These are phyloP conservation scores for Scaptodrosophila lebanonensis DNA, from an alignment of 1,140 invertebrate species.

Conservation along the genomic window DNA sequence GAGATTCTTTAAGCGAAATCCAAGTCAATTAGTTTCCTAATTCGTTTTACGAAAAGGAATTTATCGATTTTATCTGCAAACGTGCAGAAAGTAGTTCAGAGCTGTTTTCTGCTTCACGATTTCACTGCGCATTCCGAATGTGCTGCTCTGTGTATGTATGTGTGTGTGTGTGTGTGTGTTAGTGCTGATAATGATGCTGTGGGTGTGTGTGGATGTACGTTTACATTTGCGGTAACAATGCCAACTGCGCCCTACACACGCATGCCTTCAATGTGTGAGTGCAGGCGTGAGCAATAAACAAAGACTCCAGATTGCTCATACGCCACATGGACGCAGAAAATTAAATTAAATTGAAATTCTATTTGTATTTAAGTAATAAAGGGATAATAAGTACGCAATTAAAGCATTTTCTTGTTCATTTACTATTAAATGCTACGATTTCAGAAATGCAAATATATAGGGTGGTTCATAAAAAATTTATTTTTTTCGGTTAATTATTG, in stretches of 20 bases:
- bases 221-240: constrained; percentile 28
- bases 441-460: too few species aligned
- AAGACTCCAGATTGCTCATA: constrained; percentile 66
- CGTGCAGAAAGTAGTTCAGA: constrained; percentile 74
- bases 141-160: neutral
- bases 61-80: constrained; percentile 74
- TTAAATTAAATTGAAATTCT: constrained; percentile 62
- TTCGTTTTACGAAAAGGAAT: constrained; percentile 74
- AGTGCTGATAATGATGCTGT: constrained; percentile 65
- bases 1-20: constrained; percentile 74
- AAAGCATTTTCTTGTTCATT: too few species aligned
- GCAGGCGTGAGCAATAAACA: constrained; percentile 52
- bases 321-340: constrained; percentile 39
- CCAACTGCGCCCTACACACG: constrained; percentile 41
- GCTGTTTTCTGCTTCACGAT: constrained; percentile 43
- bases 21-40: constrained; percentile 75
- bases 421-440: too few species aligned
- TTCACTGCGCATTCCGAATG: constrained; percentile 1
- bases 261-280: constrained; percentile 30
- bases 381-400: too few species aligned
- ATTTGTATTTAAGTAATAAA: too few species aligned
- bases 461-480: too few species aligned
- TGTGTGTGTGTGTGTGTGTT: constrained; percentile 18
- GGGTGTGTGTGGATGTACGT: constrained; percentile 7
- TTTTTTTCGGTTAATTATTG: too few species aligned